Evolutionary conservation across 2,113 vertebrate species (phyloP).

Genomic region (Lycocorax pyrrhopterus): DNA sequence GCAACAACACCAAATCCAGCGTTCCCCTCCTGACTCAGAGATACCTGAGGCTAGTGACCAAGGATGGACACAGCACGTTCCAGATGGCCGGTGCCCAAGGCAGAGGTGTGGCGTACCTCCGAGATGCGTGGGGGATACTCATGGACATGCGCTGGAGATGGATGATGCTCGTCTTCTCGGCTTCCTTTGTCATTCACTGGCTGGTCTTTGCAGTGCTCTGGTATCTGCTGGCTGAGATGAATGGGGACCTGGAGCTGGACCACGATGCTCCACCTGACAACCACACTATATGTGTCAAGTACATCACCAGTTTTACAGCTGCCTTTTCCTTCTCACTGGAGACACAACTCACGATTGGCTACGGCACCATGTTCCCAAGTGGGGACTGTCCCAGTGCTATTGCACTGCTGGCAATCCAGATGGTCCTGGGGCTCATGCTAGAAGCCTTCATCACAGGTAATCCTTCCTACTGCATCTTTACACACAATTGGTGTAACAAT

Average conservation of each 20-base stretch:
- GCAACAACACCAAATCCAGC: slow-evolving; percentile 77
- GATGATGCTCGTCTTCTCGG: slow-evolving; percentile 92
- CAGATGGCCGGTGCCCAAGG: slow-evolving; percentile 70
- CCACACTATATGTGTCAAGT: slow-evolving; percentile 94
- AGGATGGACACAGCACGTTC: slow-evolving; percentile 87
- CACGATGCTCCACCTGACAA: slow-evolving; percentile 88
- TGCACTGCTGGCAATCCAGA: slow-evolving; percentile 91
- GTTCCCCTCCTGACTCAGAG: slow-evolving; percentile 79
- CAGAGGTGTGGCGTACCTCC: slow-evolving; percentile 78
- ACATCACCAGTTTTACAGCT: slow-evolving; percentile 93
- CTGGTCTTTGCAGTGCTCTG: slow-evolving; percentile 94
- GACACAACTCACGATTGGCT: slow-evolving; percentile 96
- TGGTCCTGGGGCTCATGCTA: slow-evolving; percentile 96
- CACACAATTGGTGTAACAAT: background rate
- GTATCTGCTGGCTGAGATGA: slow-evolving; percentile 93
- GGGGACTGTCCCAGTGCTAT: slow-evolving; percentile 94
- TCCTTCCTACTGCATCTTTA: background rate
- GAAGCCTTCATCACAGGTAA: slow-evolving; percentile 98
- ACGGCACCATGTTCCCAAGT: slow-evolving; percentile 97
- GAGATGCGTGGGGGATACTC: slow-evolving; percentile 91
- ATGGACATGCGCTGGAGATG: slow-evolving; percentile 95
- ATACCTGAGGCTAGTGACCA: slow-evolving; percentile 85
- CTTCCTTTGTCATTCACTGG: slow-evolving; percentile 94
- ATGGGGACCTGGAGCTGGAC: slow-evolving; percentile 92
- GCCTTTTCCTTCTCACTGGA: slow-evolving; percentile 97